Conservation (phyloP, 2,888 invertebrate genomes). For the Heliconius sara region DNA sequence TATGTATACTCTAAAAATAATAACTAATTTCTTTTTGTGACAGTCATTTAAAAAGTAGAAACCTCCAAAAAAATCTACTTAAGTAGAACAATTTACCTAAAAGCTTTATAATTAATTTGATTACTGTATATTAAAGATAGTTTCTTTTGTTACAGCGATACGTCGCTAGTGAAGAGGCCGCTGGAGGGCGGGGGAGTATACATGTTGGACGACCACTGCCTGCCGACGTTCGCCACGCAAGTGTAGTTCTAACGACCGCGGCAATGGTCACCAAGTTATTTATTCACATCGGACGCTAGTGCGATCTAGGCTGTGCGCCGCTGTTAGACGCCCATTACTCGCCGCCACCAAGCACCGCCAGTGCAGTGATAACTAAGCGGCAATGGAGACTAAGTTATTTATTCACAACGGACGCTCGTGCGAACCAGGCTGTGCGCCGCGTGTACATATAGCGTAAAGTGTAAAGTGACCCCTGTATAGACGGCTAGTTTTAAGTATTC, state of each 20-base stretch:
- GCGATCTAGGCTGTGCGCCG: constrained; percentile 75
- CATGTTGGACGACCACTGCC: constrained; percentile 90
- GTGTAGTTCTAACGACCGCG: constrained; percentile 84
- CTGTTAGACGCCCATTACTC: constrained; percentile 89
- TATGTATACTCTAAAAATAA: neutral
- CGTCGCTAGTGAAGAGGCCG: constrained; percentile 88
- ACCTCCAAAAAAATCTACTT: neutral
- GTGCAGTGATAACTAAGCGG: constrained; percentile 84
- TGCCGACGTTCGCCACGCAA: constrained; percentile 90
- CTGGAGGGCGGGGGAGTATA: constrained; percentile 87
- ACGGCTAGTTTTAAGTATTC: constrained; percentile 80
- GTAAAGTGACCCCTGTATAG: constrained; percentile 83
- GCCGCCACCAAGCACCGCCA: constrained; percentile 80
- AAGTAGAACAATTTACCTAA: neutral
- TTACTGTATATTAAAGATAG: constrained; percentile 10
- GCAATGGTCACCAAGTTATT: constrained; percentile 68
- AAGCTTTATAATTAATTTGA: neutral
- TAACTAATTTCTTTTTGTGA: neutral
- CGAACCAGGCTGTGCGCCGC: constrained; percentile 82
- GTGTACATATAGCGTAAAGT: constrained; percentile 82
- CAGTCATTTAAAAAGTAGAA: neutral
- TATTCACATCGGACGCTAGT: constrained; percentile 78
- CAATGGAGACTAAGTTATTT: constrained; percentile 71
- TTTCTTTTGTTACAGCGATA: constrained; percentile 84
- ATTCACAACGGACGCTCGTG: constrained; percentile 79